phyloP scores from a whole-genome alignment of 2,888 invertebrate genomes.

The Mamestra brassicae region DNA sequence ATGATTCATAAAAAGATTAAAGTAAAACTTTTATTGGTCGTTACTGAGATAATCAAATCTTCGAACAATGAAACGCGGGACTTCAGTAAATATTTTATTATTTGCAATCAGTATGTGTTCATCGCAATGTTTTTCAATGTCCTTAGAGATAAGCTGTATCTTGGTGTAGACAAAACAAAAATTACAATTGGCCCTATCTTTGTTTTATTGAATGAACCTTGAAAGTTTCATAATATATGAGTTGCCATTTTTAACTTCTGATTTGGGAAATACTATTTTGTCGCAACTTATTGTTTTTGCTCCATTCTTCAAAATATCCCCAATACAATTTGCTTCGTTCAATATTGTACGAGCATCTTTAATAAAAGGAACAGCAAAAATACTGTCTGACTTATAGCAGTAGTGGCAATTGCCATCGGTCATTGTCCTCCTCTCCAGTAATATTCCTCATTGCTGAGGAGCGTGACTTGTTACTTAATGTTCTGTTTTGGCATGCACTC shows the following conservation, averaged over 20 bases:
- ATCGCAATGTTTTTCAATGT: conserved; percentile 11
- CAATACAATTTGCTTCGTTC: background rate
- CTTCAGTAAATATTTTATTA: conserved; percentile 43
- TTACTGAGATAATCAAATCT: conserved; percentile 40
- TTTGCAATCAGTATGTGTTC: conserved; percentile 16
- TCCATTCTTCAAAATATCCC: background rate
- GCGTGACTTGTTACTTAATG: conserved; percentile 45
- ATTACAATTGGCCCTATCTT: background rate
- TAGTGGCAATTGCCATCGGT: conserved; percentile 25
- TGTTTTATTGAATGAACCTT: conserved; percentile 14
- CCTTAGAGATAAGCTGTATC: conserved; percentile 37
- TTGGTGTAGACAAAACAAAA: conserved; percentile 13
- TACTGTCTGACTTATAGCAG: background rate
- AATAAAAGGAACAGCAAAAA: background rate
- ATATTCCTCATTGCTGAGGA: conserved; percentile 34
- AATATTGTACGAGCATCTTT: background rate
- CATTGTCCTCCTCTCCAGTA: conserved; percentile 31
- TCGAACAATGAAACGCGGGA: conserved; percentile 21
- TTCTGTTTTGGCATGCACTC: conserved; percentile 49
- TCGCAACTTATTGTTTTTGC: background rate
- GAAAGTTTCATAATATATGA: conserved; percentile 7
- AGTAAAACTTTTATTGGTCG: conserved; percentile 41
- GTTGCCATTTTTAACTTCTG: background rate
- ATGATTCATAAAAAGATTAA: conserved; percentile 43
- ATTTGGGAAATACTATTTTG: background rate